These are phyloP conservation scores for Axinella damicornis DNA, from an alignment of 37 sponge, comb jelly and placozoan species.

Conservation along the genomic window DNA sequence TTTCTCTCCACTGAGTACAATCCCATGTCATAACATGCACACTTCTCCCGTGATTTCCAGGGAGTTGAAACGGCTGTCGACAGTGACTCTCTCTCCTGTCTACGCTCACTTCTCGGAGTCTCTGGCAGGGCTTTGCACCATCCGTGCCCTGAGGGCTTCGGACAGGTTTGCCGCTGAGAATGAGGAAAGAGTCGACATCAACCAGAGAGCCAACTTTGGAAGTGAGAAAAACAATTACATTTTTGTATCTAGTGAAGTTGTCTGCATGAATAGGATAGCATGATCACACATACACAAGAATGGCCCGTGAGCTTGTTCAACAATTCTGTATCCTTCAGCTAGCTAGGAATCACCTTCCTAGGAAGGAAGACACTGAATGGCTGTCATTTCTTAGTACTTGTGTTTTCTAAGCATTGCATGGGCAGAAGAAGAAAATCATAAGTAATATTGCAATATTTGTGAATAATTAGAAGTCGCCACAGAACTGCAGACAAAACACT, in stretches of 20 bases:
- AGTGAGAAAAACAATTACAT: slow-evolving; percentile 43
- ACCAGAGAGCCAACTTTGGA: slow-evolving; percentile 91
- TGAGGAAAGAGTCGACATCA: slow-evolving; percentile 71
- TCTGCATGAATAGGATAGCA: not conserved
- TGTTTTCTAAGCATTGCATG: no score
- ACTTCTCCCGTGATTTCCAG: slow-evolving; percentile 38
- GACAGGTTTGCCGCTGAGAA: slow-evolving; percentile 82
- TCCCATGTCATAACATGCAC: not conserved
- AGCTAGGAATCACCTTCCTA: not conserved
- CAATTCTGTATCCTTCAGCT: no score
- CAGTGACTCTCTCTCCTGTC: slow-evolving; percentile 93
- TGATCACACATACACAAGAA: slow-evolving; percentile 6
- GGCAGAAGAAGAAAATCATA: no score
- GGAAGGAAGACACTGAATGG: no score
- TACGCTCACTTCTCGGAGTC: slow-evolving; percentile 98
- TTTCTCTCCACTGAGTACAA: not conserved
- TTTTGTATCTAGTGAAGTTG: no score
- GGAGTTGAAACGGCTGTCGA: slow-evolving; percentile 94
- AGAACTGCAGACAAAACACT: no score
- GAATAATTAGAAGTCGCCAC: no score
- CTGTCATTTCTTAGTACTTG: no score
- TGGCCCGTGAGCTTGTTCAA: no score
- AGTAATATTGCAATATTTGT: no score
- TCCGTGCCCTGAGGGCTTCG: slow-evolving; percentile 78
- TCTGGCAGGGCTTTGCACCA: slow-evolving; percentile 78